Conservation (phyloP, 2,797 vertebrate species). For the Myripristis murdjan region DNA sequence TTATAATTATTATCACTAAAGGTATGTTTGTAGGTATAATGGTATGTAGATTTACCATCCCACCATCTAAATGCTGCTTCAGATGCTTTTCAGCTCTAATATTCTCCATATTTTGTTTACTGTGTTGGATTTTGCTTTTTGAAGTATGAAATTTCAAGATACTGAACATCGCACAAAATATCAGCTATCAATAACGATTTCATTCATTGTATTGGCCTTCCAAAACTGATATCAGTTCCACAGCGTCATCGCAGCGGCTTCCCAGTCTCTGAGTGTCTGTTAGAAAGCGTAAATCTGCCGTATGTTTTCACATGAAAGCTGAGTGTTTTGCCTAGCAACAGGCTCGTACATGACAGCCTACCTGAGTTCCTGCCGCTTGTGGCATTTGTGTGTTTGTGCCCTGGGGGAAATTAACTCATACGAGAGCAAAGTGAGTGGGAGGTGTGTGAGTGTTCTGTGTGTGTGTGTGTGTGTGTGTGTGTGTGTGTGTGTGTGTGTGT, state of each 20-base stretch:
- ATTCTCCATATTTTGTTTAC: too few species aligned
- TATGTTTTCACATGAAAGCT: conserved; percentile 11
- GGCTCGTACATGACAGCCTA: conserved; percentile 34
- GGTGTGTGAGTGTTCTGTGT: conserved; percentile 1
- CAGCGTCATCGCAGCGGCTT: neutral
- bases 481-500: conserved; percentile 4
- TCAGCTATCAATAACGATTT: neutral
- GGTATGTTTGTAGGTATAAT: too few species aligned
- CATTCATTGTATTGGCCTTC: neutral
- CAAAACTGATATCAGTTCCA: neutral
- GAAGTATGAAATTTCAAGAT: too few species aligned
- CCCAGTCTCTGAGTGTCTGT: neutral
- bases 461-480: too few species aligned
- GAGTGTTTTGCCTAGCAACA: conserved; percentile 61
- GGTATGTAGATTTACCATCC: too few species aligned
- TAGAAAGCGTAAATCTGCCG: neutral
- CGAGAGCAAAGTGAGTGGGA: conserved; percentile 19
- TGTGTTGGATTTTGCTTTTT: too few species aligned
- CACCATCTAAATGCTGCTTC: too few species aligned
- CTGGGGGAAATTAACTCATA: conserved; percentile 58
- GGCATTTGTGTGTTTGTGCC: conserved; percentile 31
- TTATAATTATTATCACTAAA: too few species aligned
- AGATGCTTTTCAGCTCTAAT: too few species aligned
- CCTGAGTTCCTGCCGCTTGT: conserved; percentile 51
- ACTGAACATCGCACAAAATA: neutral